Base-by-base conservation (phyloP, 2,888 invertebrate genomes). In the Gryllus longicercus region DNA sequence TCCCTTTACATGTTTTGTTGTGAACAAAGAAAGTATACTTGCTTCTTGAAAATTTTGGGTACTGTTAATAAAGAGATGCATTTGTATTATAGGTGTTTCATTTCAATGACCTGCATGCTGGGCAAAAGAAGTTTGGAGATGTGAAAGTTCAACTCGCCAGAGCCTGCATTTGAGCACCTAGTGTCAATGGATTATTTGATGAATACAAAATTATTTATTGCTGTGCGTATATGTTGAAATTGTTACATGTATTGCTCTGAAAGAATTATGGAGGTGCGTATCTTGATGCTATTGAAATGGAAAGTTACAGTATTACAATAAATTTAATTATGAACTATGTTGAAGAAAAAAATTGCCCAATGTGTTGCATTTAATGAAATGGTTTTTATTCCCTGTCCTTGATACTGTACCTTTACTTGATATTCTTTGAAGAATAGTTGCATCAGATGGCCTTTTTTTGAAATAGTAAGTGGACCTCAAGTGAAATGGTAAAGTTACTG, bases 51-150 rank as follows among this genome's bases (percentile, higher is more conserved):
- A 78, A 21, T 79, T 81, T 82, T 82, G 81, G 82, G 80, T 82
- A 82, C 82, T 82, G 82, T 82, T 82, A 82, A 82, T 82, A 82
- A 82, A 82, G 81, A 82, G 78, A 75, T 77, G 81, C 76, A 77
- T 81, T 81, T 81, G 74, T 81, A 81, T 63, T 63, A n/a, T 63
- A 63, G 63, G 63, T 63, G 63, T 63, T 63, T 63, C 63, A 63
- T 63, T 63, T 63, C 63, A 63, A 63, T 63, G 63, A 63, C 63
- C 63, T 63, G 63, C 63, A 63, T 18, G n/a, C 63, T 8, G 38
- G 63, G 63, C 63, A 63, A 18, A n/a, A 63, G 63, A n/a, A 63
- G n/a, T 63, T 63, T 18, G 63, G 63, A 63, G 63, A 63, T 63
- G 8, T 63, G 63, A 63, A 63, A 63, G n/a, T 14, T 18, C 63